Percentiles rank a stretch among this genome's conserved stretches.
Evolutionary conservation across 2,888 invertebrate genomes (phyloP).

Genomic region (Ceriagrion tenellum): DNA sequence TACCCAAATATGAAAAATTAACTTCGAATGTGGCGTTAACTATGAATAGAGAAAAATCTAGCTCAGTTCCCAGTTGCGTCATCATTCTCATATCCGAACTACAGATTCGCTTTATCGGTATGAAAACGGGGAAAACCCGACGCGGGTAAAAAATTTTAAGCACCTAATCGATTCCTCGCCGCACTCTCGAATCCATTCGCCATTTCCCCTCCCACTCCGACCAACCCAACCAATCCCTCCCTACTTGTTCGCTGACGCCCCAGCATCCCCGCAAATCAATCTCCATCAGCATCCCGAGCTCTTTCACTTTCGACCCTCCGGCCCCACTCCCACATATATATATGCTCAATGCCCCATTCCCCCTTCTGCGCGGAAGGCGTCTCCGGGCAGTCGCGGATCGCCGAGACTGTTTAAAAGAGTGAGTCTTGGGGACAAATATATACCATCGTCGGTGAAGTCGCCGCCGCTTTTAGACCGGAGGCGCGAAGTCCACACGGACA

Average conservation of each 20-base stretch:
- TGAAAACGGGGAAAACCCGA: no score
- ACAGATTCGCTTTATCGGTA: no score
- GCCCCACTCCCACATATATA: not conserved
- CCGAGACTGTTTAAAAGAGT: not conserved
- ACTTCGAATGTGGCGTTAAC: no score
- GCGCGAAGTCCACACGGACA: not conserved
- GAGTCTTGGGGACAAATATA: slow-evolving; percentile 10
- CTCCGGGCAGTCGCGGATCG: not conserved
- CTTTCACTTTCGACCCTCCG: not conserved
- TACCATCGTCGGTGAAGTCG: not conserved
- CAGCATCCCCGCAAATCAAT: not conserved
- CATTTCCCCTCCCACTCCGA: not conserved
- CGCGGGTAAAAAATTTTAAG: not conserved
- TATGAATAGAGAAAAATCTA: no score
- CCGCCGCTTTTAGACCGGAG: not conserved
- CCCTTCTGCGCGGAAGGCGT: not conserved
- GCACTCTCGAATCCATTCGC: not conserved
- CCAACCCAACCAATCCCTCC: no score
- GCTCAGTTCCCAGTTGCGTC: no score
- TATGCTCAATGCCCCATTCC: not conserved
- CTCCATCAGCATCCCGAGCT: not conserved
- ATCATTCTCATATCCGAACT: no score
- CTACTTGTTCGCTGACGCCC: no score
- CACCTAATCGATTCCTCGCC: not conserved
- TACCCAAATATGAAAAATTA: no score